phyloP scores from a whole-genome alignment of 2,888 invertebrate genomes.

The Bimastos eiseni region DNA sequence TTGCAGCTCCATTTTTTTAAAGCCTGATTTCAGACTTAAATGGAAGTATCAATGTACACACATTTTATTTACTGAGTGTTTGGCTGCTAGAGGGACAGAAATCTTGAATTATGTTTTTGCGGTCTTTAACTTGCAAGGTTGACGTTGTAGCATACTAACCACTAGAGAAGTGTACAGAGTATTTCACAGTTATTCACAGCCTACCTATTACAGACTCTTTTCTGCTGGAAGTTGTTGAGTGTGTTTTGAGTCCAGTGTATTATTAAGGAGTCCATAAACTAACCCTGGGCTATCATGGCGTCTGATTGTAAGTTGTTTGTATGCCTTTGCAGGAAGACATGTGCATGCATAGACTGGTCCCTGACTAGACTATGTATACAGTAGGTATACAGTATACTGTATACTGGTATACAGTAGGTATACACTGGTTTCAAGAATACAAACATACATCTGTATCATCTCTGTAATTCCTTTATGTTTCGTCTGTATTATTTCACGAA shows the following conservation, averaged over 20 bases:
- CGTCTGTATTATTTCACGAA: neutral
- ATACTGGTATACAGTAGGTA: neutral
- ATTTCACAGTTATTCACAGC: neutral
- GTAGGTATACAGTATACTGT: no score
- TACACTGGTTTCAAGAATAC: neutral
- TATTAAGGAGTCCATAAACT: neutral
- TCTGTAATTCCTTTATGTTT: neutral
- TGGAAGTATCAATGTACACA: no score
- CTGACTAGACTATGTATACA: no score
- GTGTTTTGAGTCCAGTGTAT: neutral
- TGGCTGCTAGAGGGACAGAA: no score
- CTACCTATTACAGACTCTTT: neutral
- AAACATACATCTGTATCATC: neutral
- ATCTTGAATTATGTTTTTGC: no score
- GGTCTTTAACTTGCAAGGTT: no score
- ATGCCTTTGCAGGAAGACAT: neutral
- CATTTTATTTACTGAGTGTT: no score
- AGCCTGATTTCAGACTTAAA: no score
- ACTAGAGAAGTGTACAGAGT: neutral
- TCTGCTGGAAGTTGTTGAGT: neutral
- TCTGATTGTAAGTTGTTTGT: neutral
- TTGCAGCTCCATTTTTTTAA: no score
- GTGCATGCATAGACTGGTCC: neutral
- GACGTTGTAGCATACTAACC: neutral
- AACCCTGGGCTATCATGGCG: neutral